A percentile compares a stretch with the other conserved stretches of the same genome.
Conservation (phyloP, 92 coral and sea anemone genomes). For the Micromussa lordhowensis region DNA sequence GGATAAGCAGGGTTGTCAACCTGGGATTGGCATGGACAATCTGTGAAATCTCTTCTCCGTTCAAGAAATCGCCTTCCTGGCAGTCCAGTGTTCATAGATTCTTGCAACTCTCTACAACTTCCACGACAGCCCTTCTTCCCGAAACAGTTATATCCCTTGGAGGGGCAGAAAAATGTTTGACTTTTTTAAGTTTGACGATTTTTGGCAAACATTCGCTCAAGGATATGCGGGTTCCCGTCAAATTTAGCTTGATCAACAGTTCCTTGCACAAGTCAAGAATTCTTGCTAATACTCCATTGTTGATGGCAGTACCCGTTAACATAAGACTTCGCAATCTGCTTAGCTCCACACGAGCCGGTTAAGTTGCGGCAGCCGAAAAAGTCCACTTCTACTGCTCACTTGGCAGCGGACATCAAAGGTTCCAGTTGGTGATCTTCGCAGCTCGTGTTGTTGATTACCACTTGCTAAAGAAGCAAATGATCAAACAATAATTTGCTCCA, state of each 20-base stretch:
- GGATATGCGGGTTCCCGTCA: not conserved
- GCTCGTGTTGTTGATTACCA: not conserved
- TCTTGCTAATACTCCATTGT: not conserved
- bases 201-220: not conserved
- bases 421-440: slow-evolving; percentile 31
- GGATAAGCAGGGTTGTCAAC: not conserved
- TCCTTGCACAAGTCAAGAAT: not conserved
- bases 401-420: slow-evolving; percentile 20
- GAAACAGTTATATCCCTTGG: not conserved
- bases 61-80: not conserved
- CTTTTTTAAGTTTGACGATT: not conserved
- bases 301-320: slow-evolving; percentile 4
- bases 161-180: slow-evolving; percentile 1
- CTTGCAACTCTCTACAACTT: not conserved
- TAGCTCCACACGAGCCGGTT: not conserved
- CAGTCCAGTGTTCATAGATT: not conserved
- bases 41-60: not conserved
- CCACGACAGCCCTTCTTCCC: not conserved
- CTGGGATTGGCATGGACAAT: slow-evolving; percentile 5
- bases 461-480: slow-evolving; percentile 2
- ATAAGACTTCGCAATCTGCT: not conserved
- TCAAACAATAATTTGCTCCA: slow-evolving; percentile 18
- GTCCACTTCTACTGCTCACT: slow-evolving; percentile 19
- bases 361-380: slow-evolving; percentile 6
- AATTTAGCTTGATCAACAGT: not conserved